Base-by-base conservation (phyloP, 2,888 invertebrate species). In the Hedychridium roseum region DNA sequence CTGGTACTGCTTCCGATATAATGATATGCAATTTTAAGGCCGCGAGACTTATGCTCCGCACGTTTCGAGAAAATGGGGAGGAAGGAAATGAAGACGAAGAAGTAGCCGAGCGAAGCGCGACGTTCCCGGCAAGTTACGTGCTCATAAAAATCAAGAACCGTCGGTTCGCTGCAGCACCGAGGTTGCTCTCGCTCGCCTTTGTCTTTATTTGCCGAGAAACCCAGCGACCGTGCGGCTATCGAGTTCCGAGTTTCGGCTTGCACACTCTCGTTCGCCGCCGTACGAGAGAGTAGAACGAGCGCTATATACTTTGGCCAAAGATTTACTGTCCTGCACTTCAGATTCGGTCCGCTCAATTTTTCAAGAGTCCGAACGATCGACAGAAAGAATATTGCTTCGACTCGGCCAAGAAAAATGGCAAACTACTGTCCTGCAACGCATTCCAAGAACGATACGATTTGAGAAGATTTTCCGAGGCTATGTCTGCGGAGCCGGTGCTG, bases 131-230 rank as follows among this genome's bases (percentile, higher is more conserved):
- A 78, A 78, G 78, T 78, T 78, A 78, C 78, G 73, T 63, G 72
- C 71, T 74, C 78, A 70, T 78, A 78, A 78, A 78, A 78, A 78
- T 78, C 78, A 78, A 77, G 78, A 73, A 77, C 71, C 77, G 68
- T 71, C 74, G 71, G 70, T 57, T 56, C 57, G 54, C 55, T 47
- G n/a, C 44, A 27, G 48, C 53, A 59, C 67, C 65, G 67, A 60
- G 66, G 60, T 68, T 68, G 58, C 58, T 55, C 63, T 58, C 54
- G n/a, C 54, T 44, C 56, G 46, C 62, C 66, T 62, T 60, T 64
- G 60, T 20, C 16, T 32, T 9, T 12, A 7, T 15, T 32, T 32
- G 2, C 3, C 3, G 9, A 3, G n/a, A n/a, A n/a, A n/a, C n/a
- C n/a, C n/a, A n/a, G n/a, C n/a, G n/a, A n/a, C n/a, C n/a, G n/a